Conservation (phyloP, 2,113 vertebrate species). For the Gallinago media region DNA sequence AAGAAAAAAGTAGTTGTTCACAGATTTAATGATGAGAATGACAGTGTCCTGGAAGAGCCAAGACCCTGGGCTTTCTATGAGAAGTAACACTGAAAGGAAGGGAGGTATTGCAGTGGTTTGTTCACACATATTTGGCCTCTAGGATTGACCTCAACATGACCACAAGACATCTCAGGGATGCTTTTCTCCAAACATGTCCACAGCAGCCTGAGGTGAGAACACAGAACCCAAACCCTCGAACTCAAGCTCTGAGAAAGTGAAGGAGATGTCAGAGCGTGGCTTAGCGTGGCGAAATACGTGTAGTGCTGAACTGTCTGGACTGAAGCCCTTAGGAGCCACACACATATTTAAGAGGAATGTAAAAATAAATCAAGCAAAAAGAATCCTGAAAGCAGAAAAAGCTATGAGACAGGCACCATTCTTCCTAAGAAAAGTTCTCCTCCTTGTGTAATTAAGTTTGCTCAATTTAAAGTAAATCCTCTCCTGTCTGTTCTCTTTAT, state of each 20-base stretch:
- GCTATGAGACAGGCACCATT: not conserved
- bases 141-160: not conserved
- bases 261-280: not conserved
- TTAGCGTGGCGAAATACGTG: not conserved
- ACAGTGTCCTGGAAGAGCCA: not conserved
- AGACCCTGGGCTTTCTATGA: not conserved
- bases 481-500: constrained; percentile 14
- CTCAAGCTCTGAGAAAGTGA: not conserved
- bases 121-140: not conserved
- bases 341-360: not conserved
- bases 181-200: not conserved
- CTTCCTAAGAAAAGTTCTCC: not conserved
- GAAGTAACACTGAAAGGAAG: not conserved
- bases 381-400: not conserved
- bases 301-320: not conserved
- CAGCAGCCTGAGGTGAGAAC: fast-evolving
- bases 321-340: not conserved
- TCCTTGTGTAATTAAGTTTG: constrained; percentile 9
- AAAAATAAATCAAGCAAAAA: not conserved
- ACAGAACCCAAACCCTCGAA: not conserved
- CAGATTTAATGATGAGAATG: not conserved
- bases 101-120: not conserved
- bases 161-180: not conserved
- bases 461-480: constrained; percentile 24
- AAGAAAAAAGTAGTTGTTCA: not conserved